phyloP scores from a whole-genome alignment of 1,140 invertebrate genomes.

The Drosophila ananassae region DNA sequence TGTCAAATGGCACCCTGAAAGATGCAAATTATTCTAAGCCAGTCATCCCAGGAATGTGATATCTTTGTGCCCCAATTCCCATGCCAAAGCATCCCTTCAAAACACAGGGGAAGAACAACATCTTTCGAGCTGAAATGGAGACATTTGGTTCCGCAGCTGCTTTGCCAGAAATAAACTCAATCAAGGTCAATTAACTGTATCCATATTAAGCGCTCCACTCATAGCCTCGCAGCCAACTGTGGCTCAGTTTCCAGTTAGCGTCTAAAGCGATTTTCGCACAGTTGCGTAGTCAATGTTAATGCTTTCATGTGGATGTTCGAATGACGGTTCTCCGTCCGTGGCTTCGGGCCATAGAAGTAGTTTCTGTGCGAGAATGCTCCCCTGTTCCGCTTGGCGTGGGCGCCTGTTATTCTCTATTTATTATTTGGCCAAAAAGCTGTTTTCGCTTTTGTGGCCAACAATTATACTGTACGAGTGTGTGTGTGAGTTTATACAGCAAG shows the following conservation, averaged over 20 bases:
- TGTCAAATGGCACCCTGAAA: constrained; percentile 1
- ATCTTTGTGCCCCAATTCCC: background rate
- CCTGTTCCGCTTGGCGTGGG: constrained; percentile 71
- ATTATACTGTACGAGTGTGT: constrained; percentile 8
- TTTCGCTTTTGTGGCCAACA: constrained; percentile 48
- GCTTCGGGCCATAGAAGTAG: constrained; percentile 11
- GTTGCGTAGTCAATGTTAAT: constrained; percentile 45
- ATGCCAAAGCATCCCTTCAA: constrained; percentile 7
- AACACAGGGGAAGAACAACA: background rate
- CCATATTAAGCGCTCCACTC: constrained; percentile 69
- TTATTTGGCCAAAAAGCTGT: constrained; percentile 66
- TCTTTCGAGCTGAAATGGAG: background rate
- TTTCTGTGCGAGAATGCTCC: background rate
- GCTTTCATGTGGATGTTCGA: constrained; percentile 13
- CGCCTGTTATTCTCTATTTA: constrained; percentile 55
- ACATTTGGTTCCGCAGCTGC: constrained; percentile 37
- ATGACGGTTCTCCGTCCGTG: constrained; percentile 9
- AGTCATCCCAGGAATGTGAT: constrained; percentile 20
- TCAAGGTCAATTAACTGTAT: constrained; percentile 84
- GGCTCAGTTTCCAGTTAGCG: constrained; percentile 31
- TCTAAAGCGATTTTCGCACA: constrained; percentile 62
- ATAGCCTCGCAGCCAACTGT: constrained; percentile 12
- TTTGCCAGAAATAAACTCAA: constrained; percentile 70
- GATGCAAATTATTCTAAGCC: constrained; percentile 26
- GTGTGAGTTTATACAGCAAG: background rate